Evolutionary conservation across 2,888 invertebrate species (phyloP).

Genomic region (Drosophila eohydei): DNA sequence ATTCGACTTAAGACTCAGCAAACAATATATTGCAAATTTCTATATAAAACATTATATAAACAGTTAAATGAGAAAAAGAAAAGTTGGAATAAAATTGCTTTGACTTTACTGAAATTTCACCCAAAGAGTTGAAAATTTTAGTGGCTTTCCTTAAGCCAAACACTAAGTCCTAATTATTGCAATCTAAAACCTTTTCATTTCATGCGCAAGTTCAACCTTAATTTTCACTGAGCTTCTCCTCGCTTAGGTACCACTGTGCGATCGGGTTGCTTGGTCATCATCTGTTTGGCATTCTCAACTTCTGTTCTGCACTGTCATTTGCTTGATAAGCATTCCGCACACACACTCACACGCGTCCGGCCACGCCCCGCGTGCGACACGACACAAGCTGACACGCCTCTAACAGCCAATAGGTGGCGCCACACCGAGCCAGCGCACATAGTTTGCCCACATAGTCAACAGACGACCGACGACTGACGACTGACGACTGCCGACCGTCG

Average conservation of each 20-base stretch:
- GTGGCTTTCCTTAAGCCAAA: too few relatives aligned
- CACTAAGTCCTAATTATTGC: too few relatives aligned
- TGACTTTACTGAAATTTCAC: too few relatives aligned
- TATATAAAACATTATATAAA: too few relatives aligned
- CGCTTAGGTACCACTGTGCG: slow-evolving; percentile 42
- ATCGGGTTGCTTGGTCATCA: slow-evolving; percentile 75
- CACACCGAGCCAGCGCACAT: slow-evolving; percentile 10
- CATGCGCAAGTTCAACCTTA: too few relatives aligned
- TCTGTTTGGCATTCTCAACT: slow-evolving; percentile 66
- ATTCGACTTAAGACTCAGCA: too few relatives aligned
- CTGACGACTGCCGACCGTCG: slow-evolving; percentile 21
- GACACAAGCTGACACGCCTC: slow-evolving; percentile 62
- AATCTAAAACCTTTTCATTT: neutral
- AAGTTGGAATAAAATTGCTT: too few relatives aligned
- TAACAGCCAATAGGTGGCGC: slow-evolving; percentile 12
- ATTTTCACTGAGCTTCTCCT: neutral
- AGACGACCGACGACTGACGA: slow-evolving; percentile 11
- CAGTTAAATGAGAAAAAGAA: too few relatives aligned
- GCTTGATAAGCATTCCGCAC: slow-evolving; percentile 66
- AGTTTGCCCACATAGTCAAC: slow-evolving; percentile 49
- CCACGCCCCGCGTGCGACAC: slow-evolving; percentile 55
- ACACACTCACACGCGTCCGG: slow-evolving; percentile 19
- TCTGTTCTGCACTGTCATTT: slow-evolving; percentile 74
- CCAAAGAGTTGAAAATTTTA: too few relatives aligned
- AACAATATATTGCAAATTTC: too few relatives aligned